These are phyloP conservation scores for Drosophila ohnishii DNA, from an alignment of 1,140 invertebrate genomes.

Conservation along the genomic window DNA sequence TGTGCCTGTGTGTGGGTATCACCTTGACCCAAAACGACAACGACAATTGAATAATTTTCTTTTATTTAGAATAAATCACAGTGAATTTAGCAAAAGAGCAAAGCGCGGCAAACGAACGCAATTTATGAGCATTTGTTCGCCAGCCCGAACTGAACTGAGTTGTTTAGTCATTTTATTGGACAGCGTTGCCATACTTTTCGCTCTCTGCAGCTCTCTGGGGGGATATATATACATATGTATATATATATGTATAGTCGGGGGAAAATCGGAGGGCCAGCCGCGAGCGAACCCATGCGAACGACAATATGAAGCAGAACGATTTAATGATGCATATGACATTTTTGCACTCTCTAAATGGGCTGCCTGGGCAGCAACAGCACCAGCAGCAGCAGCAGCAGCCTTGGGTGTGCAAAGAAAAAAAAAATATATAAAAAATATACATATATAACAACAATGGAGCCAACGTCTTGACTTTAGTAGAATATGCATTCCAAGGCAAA, in stretches of 20 bases:
- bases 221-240: constrained; percentile 17
- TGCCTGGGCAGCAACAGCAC: constrained; percentile 40
- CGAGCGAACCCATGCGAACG: constrained; percentile 59
- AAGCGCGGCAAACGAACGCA: constrained; percentile 45
- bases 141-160: constrained; percentile 59
- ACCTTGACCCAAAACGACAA: constrained; percentile 80
- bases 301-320: constrained; percentile 82
- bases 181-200: constrained; percentile 75
- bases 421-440: not conserved
- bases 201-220: constrained; percentile 42
- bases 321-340: constrained; percentile 83
- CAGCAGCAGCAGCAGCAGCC: constrained; percentile 12
- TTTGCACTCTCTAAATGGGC: constrained; percentile 82
- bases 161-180: constrained; percentile 78
- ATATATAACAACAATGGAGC: constrained; percentile 53
- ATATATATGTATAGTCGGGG: constrained; percentile 12
- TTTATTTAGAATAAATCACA: constrained; percentile 81
- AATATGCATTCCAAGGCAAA: constrained; percentile 67
- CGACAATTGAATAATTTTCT: constrained; percentile 82
- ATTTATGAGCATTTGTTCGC: constrained; percentile 74
- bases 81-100: constrained; percentile 70
- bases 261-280: constrained; percentile 10
- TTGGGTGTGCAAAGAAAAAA: constrained; percentile 47
- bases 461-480: constrained; percentile 50
- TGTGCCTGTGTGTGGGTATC: constrained; percentile 40